A percentile compares a stretch with the other conserved stretches of the same genome.
phyloP scores from a whole-genome alignment of 2,797 vertebrate species.

The Pangasius macronema region DNA sequence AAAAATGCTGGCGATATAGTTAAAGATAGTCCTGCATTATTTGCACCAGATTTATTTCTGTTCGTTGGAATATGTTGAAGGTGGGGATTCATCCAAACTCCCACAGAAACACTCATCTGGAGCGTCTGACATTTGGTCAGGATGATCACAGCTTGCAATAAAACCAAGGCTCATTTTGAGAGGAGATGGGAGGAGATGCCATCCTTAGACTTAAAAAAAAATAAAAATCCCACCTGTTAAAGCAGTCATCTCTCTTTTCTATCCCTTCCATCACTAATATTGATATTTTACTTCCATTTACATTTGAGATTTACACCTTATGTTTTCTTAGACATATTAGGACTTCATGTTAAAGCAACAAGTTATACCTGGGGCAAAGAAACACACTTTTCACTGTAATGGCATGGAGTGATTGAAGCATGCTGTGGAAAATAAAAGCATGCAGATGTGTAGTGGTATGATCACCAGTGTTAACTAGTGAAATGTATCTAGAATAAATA shows the following conservation, averaged over 20 bases:
- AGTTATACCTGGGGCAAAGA: not conserved
- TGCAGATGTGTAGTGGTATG: not conserved
- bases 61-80: not conserved
- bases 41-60: conserved; percentile 21
- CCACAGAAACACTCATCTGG: conserved; percentile 23
- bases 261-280: not conserved
- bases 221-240: not conserved
- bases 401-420: not conserved
- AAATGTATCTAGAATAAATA: not conserved
- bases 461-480: not conserved
- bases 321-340: not conserved
- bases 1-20: conserved; percentile 3
- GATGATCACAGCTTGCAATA: conserved; percentile 35
- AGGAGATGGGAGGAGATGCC: not conserved
- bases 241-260: not conserved
- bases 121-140: conserved; percentile 27
- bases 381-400: not conserved
- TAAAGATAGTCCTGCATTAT: not conserved
- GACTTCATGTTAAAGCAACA: not conserved
- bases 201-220: not conserved
- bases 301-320: not conserved
- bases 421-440: not conserved
- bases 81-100: conserved; percentile 17
- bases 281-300: not conserved
- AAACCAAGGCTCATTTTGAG: conserved; percentile 22